Evolutionary conservation across 35 echinoderm and acorn worm genomes (phyloP), one percentile per base, ranked within the genome.

Genomic region (Heliocidaris erythrogramma): DNA sequence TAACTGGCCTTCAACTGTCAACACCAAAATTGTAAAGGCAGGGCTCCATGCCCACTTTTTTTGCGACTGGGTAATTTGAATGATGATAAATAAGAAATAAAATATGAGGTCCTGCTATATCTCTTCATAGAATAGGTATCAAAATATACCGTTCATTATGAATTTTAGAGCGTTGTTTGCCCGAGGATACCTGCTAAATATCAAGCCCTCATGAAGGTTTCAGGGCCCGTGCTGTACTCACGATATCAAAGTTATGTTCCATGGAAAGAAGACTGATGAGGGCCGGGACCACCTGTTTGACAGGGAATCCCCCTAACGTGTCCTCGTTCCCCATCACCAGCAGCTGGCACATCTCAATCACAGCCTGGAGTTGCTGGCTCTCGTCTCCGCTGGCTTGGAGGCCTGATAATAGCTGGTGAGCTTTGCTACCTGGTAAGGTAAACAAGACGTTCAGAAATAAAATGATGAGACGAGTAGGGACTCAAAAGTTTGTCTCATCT

Each of bases 231-330:
- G 10, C 11, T 0, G 8, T 78, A 96, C 98, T 96, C 94, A 99
- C 98, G n/a, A 99, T 99, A 87, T 99, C 98, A 99, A 99, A 99
- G 93, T 99, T 99, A 61, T 99, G 96, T 88, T 99, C 98, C 98
- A 99, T 97, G 30, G 94, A 94, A 5, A 99, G 91, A 18, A 99
- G 97, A 8, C 69, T 99, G 49, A 97, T 99, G 32, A 99, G 94
- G 52, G 98, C 98, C 32, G 98, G 98, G 13, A 99, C 98, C 16
- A 97, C 98, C 94, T 99, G 98, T 84, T 99, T 99, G 94, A 99
- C 97, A 10, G 98, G 98, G 94, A 99, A 99, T 60, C 98, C 98
- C 89, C 98, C 98, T 16, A 99, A 86, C 4, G 98, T 99, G 94
- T 99, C 98, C 84, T 99, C 98, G 52, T 99, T 99, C 13, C 98